These are phyloP conservation scores for Cyanocitta stelleri DNA, from an alignment of 2,113 vertebrate genomes.

Conservation along the genomic window DNA sequence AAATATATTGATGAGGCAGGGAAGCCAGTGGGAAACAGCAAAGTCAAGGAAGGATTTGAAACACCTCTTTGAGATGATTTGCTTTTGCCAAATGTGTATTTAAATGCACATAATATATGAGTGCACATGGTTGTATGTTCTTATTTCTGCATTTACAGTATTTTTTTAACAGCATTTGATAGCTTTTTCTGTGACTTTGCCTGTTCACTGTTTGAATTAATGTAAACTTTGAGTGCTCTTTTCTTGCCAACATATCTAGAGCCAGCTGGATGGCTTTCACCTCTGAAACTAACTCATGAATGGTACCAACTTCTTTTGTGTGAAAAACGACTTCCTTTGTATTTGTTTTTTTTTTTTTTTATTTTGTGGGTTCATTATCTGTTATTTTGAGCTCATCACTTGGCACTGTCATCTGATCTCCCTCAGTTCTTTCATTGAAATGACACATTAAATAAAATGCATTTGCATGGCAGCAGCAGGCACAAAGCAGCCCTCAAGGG, in stretches of 20 bases:
- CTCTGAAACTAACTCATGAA: background rate
- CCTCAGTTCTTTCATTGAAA: background rate
- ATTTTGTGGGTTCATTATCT: background rate
- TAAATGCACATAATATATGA: background rate
- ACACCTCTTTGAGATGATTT: background rate
- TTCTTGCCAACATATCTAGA: background rate
- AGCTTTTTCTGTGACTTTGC: background rate
- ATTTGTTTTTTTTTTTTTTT: background rate
- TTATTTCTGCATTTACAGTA: background rate
- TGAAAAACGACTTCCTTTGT: background rate
- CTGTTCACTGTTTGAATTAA: background rate
- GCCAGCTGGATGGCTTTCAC: background rate
- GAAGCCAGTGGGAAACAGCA: background rate
- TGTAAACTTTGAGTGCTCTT: background rate
- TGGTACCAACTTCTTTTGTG: background rate
- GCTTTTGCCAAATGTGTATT: background rate
- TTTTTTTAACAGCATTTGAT: background rate
- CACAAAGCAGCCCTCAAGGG: background rate
- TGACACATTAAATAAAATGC: background rate
- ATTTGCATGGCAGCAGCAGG: background rate
- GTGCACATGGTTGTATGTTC: background rate
- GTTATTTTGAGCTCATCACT: background rate
- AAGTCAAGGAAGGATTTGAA: background rate
- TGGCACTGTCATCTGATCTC: background rate
- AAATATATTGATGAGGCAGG: background rate